Conservation (phyloP, 2,113 vertebrate species). For the Suricata suricatta region DNA sequence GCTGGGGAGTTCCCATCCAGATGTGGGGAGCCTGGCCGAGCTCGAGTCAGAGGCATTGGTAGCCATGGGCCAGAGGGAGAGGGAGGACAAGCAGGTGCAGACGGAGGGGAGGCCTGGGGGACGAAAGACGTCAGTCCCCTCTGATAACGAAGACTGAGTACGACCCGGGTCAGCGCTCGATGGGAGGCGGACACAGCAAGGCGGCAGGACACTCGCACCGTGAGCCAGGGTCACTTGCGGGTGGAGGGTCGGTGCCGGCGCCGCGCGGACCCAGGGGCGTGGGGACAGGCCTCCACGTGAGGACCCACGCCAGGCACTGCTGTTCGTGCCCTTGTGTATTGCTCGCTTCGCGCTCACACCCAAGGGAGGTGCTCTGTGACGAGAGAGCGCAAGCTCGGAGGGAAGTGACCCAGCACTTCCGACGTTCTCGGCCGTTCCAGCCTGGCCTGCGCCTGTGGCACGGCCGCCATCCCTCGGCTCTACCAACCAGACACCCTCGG, state of each 20-base stretch:
- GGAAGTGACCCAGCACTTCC: not conserved
- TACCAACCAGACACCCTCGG: accelerated
- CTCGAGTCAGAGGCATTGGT: no score
- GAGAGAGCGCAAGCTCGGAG: no score
- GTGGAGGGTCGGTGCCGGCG: accelerated
- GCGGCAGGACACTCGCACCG: accelerated
- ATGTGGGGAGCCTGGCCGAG: not conserved
- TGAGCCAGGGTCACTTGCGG: no score
- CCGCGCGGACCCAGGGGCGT: not conserved
- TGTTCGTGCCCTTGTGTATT: accelerated
- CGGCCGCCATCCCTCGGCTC: not conserved
- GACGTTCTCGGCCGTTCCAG: accelerated
- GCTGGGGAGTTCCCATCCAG: not conserved
- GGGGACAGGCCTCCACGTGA: not conserved
- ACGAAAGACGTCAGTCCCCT: not conserved
- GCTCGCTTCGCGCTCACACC: not conserved
- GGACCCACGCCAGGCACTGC: accelerated
- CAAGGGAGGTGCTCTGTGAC: not conserved
- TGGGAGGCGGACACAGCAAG: not conserved
- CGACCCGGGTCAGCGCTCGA: accelerated
- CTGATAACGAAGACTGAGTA: not conserved
- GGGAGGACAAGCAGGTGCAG: no score
- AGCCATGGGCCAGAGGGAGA: not conserved
- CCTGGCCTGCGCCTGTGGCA: accelerated
- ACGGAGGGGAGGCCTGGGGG: not conserved